Conservation (phyloP, 2,113 vertebrate genomes). For the Montifringilla adamsi region DNA sequence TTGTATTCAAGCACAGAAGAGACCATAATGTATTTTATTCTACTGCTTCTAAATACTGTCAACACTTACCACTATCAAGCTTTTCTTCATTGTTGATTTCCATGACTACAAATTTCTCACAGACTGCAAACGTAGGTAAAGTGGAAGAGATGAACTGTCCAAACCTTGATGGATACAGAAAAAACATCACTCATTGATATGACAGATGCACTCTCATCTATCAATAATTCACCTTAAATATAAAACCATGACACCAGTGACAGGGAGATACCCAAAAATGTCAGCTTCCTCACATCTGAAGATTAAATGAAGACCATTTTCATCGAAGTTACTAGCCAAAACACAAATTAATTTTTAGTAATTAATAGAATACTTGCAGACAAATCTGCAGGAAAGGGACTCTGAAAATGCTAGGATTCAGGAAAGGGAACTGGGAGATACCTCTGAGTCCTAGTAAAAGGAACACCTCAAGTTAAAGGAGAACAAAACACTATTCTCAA, state of each 20-base stretch:
- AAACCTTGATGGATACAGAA: slow-evolving; percentile 75
- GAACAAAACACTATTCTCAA: not conserved
- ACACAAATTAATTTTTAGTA: not conserved
- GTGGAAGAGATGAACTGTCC: slow-evolving; percentile 98
- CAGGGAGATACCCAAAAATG: not conserved
- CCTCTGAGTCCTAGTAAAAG: not conserved
- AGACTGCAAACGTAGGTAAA: slow-evolving; percentile 93
- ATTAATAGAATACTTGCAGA: not conserved
- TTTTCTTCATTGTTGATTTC: slow-evolving; percentile 95
- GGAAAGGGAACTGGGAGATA: not conserved
- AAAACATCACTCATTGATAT: not conserved
- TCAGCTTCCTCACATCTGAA: not conserved
- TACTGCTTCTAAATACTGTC: not conserved
- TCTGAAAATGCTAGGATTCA: not conserved
- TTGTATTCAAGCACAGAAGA: not conserved
- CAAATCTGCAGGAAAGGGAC: not conserved
- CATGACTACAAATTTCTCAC: slow-evolving; percentile 99
- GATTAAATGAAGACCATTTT: no score
- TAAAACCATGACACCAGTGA: not conserved
- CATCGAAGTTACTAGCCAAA: not conserved
- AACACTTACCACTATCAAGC: slow-evolving; percentile 84
- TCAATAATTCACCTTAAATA: not conserved
- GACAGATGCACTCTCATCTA: not conserved
- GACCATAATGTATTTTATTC: not conserved
- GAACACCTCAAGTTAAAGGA: not conserved